These are phyloP conservation scores for Tillus elongatus DNA, from an alignment of 2,888 invertebrate species.

Conservation along the genomic window DNA sequence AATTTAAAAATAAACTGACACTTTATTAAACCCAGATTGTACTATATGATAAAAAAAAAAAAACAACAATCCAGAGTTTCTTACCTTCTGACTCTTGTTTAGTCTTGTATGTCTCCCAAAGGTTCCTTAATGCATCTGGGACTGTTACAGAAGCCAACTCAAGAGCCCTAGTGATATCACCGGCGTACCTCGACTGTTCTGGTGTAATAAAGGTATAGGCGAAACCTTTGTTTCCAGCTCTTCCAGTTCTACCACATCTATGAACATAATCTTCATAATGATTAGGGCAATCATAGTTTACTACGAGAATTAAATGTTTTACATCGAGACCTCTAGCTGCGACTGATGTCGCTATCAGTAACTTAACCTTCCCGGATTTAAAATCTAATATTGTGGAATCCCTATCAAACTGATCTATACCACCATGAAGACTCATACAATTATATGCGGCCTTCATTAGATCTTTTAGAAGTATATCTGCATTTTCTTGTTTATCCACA, in stretches of 20 bases:
- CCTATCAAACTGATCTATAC: conserved; percentile 98
- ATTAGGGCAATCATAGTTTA: conserved; percentile 99
- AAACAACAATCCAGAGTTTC: too few relatives aligned
- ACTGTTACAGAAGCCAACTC: conserved; percentile 73
- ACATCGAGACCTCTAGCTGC: conserved; percentile 98
- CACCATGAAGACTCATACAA: conserved; percentile 96
- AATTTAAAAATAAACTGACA: too few relatives aligned
- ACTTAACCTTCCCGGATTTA: conserved; percentile 76
- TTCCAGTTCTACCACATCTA: conserved; percentile 83
- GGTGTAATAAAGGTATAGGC: conserved; percentile 96
- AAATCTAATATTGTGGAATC: conserved; percentile 97
- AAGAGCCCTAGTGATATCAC: conserved; percentile 86
- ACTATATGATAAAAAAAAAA: too few relatives aligned
- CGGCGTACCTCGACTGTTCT: conserved; percentile 76
- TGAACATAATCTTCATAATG: conserved; percentile 99
- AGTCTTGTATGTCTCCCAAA: conserved; percentile 85
- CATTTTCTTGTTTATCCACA: conserved; percentile 97
- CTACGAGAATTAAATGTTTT: conserved; percentile 91
- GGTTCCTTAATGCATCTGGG: conserved; percentile 64
- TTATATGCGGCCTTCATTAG: conserved; percentile 94
- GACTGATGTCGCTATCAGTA: conserved; percentile 95
- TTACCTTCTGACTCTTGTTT: conserved; percentile 85
- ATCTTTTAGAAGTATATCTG: conserved; percentile 85
- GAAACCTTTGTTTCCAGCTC: conserved; percentile 92
- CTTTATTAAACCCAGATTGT: too few relatives aligned